A percentile compares a stretch with the other conserved stretches of the same genome.
These are phyloP conservation scores for Trichonephila clavata DNA, from an alignment of 1,140 invertebrate species.

Conservation along the genomic window DNA sequence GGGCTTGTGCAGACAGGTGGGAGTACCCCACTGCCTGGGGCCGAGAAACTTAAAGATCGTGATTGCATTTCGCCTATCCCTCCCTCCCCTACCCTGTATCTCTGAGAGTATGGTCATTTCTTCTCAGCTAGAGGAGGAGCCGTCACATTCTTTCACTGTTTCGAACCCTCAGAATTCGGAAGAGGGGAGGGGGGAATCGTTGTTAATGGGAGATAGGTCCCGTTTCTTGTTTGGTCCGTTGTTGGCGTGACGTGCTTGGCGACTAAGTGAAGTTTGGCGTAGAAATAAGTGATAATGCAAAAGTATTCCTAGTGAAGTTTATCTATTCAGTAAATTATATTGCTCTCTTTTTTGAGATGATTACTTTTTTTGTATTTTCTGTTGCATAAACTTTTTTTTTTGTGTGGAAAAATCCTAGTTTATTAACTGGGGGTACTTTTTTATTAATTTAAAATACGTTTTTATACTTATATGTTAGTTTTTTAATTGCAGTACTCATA, in stretches of 20 bases:
- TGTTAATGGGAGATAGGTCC: slow-evolving; percentile 6
- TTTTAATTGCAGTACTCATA: too few species aligned
- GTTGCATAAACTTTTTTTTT: too few species aligned
- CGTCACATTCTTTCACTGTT: slow-evolving; percentile 64
- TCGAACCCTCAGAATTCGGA: slow-evolving; percentile 39
- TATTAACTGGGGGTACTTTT: too few species aligned
- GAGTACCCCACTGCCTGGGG: slow-evolving; percentile 44
- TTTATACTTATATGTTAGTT: too few species aligned
- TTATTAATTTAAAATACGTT: too few species aligned
- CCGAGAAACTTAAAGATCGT: slow-evolving; percentile 58
- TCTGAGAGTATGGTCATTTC: slow-evolving; percentile 46
- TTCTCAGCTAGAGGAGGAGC: slow-evolving; percentile 48
- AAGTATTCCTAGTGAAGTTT: too few species aligned
- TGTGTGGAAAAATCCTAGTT: too few species aligned
- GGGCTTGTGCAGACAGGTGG: slow-evolving; percentile 58
- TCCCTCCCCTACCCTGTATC: neutral
- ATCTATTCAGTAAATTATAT: too few species aligned
- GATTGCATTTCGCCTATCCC: slow-evolving; percentile 43
- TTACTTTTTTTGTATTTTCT: too few species aligned
- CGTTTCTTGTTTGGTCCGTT: slow-evolving; percentile 10
- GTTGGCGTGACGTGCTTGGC: neutral
- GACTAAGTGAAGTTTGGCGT: too few species aligned
- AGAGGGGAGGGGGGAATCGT: neutral
- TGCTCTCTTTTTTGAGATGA: too few species aligned
- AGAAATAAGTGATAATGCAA: too few species aligned